Evolutionary conservation across 64 coral and sea anemone genomes (phyloP), one percentile per base, ranked within the genome.

Genomic region (Porites lutea): DNA sequence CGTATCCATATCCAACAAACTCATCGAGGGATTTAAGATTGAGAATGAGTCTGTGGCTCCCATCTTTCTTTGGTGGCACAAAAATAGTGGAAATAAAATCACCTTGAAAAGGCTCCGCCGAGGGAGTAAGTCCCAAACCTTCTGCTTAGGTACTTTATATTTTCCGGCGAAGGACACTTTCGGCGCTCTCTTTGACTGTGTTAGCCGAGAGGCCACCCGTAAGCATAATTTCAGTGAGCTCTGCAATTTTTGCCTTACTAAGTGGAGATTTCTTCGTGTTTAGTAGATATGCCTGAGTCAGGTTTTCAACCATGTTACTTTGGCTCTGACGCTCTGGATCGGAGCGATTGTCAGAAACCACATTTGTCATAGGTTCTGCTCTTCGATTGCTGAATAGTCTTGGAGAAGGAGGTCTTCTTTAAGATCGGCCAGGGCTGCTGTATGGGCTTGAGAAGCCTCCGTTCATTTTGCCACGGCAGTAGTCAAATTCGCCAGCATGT

Each of bases 111-210:
- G 52, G 70, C 46, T 86, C 54, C 72, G 23, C 15, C 71, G 14
- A 2, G 78, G 68, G 13, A 83, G 47, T 52, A 83, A 74, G 61
- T 91, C 89, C 79, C 78, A 91, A 12, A 91, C 52, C 58, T 91
- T 79, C 20, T 85, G 55, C 22, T 74, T 4, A 83, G 65, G 8
- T 8, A 14, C 37, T 49, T 72, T 48, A 70, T 27, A 81, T 92
- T 92, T 57, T 83, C 90, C 53, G 37, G 80, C 7, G 79, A 53
- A 18, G 67, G 27, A 48, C 77, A 92, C 76, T 85, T 92, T 82
- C 71, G 37, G 23, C 27, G 5, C 57, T 80, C 70, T 59, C 70
- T 86, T 92, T 86, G 6, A 46, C 49, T 19, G 89, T 91, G 65
- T 91, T 52, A 20, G 77, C 48, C n/a, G 13, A 77, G 52, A 89